Evolutionary conservation across 2,797 vertebrate species (phyloP).

Genomic region (Phrynocephalus vlangalii): DNA sequence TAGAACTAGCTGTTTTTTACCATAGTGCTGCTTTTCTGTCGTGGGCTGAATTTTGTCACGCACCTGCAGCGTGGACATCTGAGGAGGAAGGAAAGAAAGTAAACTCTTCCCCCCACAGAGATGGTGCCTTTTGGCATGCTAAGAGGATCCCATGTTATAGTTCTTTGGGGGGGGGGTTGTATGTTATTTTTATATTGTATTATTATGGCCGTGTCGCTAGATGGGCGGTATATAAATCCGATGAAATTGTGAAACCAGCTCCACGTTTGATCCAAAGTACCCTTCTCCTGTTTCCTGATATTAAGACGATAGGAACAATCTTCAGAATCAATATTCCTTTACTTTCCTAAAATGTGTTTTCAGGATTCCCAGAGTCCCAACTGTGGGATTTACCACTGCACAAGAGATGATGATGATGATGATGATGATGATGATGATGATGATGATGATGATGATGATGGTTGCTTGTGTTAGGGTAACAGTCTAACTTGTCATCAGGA

Average conservation of each 20-base stretch:
- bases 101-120: not conserved
- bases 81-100: not conserved
- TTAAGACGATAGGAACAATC: not conserved
- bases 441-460: too few relatives aligned
- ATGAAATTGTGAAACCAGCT: accelerated
- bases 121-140: not conserved
- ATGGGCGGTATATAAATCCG: too few relatives aligned
- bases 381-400: not conserved
- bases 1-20: not conserved
- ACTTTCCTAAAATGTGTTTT: not conserved
- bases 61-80: not conserved
- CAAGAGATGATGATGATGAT: not conserved
- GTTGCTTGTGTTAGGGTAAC: too few relatives aligned
- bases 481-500: not conserved
- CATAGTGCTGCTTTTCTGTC: not conserved
- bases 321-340: not conserved
- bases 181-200: too few relatives aligned
- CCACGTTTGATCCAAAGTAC: not conserved
- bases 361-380: too few relatives aligned
- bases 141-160: not conserved
- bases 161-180: too few relatives aligned
- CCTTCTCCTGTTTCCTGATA: slow-evolving; percentile 1
- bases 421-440: too few relatives aligned
- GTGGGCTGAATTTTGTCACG: not conserved
- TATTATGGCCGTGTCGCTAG: too few relatives aligned